Evolutionary conservation across 2,113 vertebrate species (phyloP).

Genomic region (Callipepla squamata): DNA sequence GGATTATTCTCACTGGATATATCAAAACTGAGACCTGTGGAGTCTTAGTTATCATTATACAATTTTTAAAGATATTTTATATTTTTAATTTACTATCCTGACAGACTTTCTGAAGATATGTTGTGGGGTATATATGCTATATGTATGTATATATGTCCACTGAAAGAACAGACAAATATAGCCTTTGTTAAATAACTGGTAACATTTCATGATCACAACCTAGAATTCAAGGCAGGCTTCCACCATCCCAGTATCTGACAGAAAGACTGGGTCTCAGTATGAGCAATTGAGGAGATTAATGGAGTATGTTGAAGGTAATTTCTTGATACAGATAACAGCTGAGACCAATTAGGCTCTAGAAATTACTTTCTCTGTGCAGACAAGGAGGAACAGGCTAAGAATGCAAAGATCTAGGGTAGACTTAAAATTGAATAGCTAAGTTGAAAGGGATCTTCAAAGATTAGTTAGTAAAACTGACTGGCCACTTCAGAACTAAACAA

Average conservation of each 20-base stretch:
- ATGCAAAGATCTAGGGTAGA: not conserved
- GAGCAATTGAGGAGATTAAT: not conserved
- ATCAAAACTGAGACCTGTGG: not conserved
- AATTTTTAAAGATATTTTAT: not conserved
- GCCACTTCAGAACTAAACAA: not conserved
- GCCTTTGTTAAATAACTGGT: not conserved
- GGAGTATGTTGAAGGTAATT: too few relatives aligned
- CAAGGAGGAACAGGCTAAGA: too few relatives aligned
- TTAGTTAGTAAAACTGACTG: not conserved
- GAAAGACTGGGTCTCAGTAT: not conserved
- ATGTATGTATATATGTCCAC: not conserved
- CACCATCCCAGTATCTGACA: not conserved
- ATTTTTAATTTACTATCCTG: not conserved
- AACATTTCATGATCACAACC: not conserved
- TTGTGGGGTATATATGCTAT: not conserved
- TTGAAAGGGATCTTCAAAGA: not conserved
- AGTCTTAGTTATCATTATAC: not conserved
- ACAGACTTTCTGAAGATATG: not conserved
- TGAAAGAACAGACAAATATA: not conserved
- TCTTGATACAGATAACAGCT: too few relatives aligned
- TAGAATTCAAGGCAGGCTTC: not conserved
- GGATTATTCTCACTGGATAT: not conserved
- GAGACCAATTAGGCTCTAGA: too few relatives aligned
- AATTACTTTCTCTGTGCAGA: too few relatives aligned
- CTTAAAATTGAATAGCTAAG: not conserved